Base-by-base conservation (phyloP, 2,888 invertebrate genomes). In the Polylopha cassiicola region DNA sequence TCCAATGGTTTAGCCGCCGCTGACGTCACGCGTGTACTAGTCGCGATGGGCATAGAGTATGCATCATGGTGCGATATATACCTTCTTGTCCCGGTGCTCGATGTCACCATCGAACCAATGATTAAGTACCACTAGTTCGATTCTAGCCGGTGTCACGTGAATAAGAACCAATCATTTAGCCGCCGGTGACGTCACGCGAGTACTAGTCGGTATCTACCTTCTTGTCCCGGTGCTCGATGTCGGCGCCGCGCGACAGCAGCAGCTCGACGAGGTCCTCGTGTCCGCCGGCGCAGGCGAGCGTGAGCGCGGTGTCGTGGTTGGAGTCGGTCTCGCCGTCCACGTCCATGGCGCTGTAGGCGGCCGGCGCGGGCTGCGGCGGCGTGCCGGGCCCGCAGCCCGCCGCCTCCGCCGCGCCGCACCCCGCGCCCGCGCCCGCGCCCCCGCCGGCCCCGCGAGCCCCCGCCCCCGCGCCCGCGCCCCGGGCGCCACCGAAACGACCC, bases 281-380 rank as follows among this genome's bases (percentile, higher is more conserved):
- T 0, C 99, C 98, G 47, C 98, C 98, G 44, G 97, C 96, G 80
- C 98, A 98, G 29, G 99, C 99, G 45, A 99, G 88, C 18, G 99
- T 99, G 39, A 99, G 87, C 37, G 99, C 98, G 3, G 99, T 99
- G 82, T 99, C 99, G 80, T 98, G 97, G 87, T 99, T 99, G 61
- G 95, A 96, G 78, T 99, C 99, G 0, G 99, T 99, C 86, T 97
- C 97, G 4, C 97, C 96, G 84, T 99, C 98, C 50, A 99, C 93
- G 75, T 99, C 97, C 87, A 96, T 93, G 54, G 91, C 90, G 53
- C 90, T 90, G 70, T 90, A 91, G 52, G 90, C 87, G 46, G 84
- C 81, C 48, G 87, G 79, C 55, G 80, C 74, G 38, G 84, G 77
- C 48, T 70, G 73, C 43, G 72, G 76, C 33, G 87, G 77, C 65